These are phyloP conservation scores for Semicossyphus pulcher DNA, from an alignment of 2,113 vertebrate species.

Conservation along the genomic window DNA sequence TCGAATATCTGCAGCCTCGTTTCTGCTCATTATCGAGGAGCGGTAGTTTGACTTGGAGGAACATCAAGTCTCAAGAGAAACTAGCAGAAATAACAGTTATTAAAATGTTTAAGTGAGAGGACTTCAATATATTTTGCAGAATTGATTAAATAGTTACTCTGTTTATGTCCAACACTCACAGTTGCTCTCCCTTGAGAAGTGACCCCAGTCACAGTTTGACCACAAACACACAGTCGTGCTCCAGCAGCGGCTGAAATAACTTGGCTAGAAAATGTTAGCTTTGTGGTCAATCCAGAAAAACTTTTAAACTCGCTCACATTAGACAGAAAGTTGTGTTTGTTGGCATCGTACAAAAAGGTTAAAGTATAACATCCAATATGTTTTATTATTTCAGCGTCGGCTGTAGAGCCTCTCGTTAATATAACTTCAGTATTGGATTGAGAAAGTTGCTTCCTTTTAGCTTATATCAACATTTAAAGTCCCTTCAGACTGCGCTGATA, in stretches of 20 bases:
- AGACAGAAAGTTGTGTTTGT: constrained; percentile 4
- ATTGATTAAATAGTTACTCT: background rate
- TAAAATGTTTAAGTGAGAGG: background rate
- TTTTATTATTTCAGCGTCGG: background rate
- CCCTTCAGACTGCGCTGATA: background rate
- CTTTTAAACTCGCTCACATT: background rate
- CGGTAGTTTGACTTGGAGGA: constrained; percentile 1
- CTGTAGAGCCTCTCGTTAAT: background rate
- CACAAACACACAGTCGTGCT: background rate
- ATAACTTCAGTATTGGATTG: background rate
- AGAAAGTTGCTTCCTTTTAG: background rate
- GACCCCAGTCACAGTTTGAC: background rate
- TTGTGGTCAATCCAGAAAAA: background rate
- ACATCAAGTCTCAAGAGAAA: background rate
- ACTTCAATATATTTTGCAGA: background rate
- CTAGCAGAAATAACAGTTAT: background rate
- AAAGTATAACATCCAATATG: background rate
- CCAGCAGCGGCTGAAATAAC: background rate
- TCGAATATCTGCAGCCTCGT: background rate
- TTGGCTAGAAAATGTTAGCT: background rate
- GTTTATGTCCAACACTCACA: background rate
- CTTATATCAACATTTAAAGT: background rate
- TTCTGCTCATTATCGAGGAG: background rate
- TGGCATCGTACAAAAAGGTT: background rate
- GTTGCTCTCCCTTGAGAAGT: background rate